Evolutionary conservation across 1,140 invertebrate species (phyloP), one percentile per base, ranked within the genome.

Genomic region (Sarcophaga peregrina): DNA sequence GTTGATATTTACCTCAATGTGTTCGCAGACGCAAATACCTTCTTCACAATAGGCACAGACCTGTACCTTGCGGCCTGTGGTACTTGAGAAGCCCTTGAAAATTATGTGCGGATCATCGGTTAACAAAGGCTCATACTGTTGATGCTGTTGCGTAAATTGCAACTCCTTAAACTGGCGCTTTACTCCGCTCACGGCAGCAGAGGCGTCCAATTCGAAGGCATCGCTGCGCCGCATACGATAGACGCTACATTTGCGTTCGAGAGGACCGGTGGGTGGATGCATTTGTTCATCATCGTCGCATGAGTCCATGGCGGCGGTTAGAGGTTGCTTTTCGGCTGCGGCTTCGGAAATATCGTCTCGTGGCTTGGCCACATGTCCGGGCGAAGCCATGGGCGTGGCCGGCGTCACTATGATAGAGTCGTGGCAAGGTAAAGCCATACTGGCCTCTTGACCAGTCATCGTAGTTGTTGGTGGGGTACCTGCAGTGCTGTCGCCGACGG

Each of bases 321-420:
- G 82, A 1, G 87, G 87, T 48, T 86, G 88, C 7, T 87, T 83
- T 46, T 89, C 87, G 2, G 85, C 74, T 5, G 85, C 84, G 0
- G 85, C 82, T 46, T 87, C 86, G 37, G 82, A 81, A 48, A 86
- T 83, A 52, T 85, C 83, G 11, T 83, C 86, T 8, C 86, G 84
- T 81, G 86, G 84, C 81, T 88, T 89, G 50, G 82, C 84, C 72
- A 85, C 85, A 80, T 89, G 89, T 8, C 88, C 88, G 46, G 90
- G 90, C 83, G 90, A 90, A 84, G 90, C 87, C 86, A 90, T 88
- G 83, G 90, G 90, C 81, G 90, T 90, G 86, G 90, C 90, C 82
- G 90, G 90, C 84, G 89, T 90, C 84, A 90, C 86, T 86, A 90
- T 90, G 84, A 90, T 90, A 84, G 87, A 83, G 86, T 90, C 90